phyloP scores from a whole-genome alignment of 2,888 invertebrate species.

The Incurvaria masculella region DNA sequence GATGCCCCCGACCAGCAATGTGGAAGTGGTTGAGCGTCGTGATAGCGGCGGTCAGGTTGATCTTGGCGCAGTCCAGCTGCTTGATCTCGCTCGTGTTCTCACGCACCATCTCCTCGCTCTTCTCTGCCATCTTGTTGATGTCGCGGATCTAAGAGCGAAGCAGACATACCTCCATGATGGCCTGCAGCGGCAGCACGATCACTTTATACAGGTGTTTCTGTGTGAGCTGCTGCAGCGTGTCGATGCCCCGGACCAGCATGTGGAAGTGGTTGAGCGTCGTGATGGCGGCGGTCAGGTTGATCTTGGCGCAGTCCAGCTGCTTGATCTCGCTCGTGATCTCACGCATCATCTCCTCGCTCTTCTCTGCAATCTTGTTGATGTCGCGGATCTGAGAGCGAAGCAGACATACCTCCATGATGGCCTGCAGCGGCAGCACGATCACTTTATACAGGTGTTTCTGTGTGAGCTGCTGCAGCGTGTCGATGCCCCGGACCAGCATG shows the following conservation, averaged over 20 bases:
- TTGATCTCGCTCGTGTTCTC: conserved; percentile 99
- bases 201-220: conserved; percentile 89
- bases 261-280: conserved; percentile 97
- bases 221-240: conserved; percentile 75
- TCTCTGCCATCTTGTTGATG: conserved; percentile 91
- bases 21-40: conserved; percentile 97
- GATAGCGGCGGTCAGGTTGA: conserved; percentile 95
- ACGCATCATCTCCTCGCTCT: conserved; percentile 86
- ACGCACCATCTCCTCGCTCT: conserved; percentile 86
- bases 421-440: conserved; percentile 90
- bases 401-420: conserved; percentile 93
- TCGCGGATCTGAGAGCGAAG: conserved; percentile 58
- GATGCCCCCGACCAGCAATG: conserved; percentile 94
- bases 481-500: conserved; percentile 94
- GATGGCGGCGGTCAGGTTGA: conserved; percentile 95
- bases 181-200: conserved; percentile 90
- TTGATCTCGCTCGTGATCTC: conserved; percentile 99
- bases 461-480: conserved; percentile 75
- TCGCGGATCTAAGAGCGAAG: conserved; percentile 58
- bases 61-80: conserved; percentile 93
- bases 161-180: conserved; percentile 95
- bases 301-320: conserved; percentile 93
- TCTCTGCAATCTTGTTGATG: conserved; percentile 91
- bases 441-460: conserved; percentile 89
- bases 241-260: conserved; percentile 94